Base-by-base conservation (phyloP, 1,140 invertebrate species). In the Aphelenchoides avenae region DNA sequence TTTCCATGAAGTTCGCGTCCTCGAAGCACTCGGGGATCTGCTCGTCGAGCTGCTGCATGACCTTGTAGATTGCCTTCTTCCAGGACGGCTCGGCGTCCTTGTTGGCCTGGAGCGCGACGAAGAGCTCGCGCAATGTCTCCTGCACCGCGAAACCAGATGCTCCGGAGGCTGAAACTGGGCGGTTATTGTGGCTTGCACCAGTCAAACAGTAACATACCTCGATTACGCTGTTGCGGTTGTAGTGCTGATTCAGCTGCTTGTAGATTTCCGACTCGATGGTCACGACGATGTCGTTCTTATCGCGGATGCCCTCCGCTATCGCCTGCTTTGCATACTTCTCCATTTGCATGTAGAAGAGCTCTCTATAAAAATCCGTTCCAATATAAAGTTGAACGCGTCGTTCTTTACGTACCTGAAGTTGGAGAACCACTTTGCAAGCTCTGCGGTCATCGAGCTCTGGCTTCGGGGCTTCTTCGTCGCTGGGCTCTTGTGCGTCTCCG, bases 331-430 rank as follows among this genome's bases (percentile, higher is more conserved):
- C 92, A 81, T 94, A 97, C 81, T 99, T 99, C 83, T 99, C 95
- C 92, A 99, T 99, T 83, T 98, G 94, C 77, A 97, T 98, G 83
- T 99, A 99, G 84, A 93, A 99, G 83, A 98, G 99, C 82, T 99
- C 94, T 80, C 94, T 99, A 86, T 40, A 87, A 68, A 56, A 20
- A n/a, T n/a, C n/a, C n/a, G n/a, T n/a, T n/a, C n/a, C n/a, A n/a
- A n/a, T n/a, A n/a, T n/a, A n/a, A n/a, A n/a, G n/a, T n/a, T n/a
- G n/a, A n/a, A n/a, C n/a, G n/a, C n/a, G n/a, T n/a, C n/a, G n/a
- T n/a, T 47, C 27, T n/a, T n/a, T n/a, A n/a, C n/a, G n/a, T n/a
- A 60, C 92, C 92, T 86, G 82, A 98, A 98, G 80, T 97, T 98
- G 77, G 91, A 96, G 86, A 98, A 97, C 95, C 95, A 99, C 82